Conservation (phyloP, 2,888 invertebrate genomes). For the Caenorhabditis plicata region DNA sequence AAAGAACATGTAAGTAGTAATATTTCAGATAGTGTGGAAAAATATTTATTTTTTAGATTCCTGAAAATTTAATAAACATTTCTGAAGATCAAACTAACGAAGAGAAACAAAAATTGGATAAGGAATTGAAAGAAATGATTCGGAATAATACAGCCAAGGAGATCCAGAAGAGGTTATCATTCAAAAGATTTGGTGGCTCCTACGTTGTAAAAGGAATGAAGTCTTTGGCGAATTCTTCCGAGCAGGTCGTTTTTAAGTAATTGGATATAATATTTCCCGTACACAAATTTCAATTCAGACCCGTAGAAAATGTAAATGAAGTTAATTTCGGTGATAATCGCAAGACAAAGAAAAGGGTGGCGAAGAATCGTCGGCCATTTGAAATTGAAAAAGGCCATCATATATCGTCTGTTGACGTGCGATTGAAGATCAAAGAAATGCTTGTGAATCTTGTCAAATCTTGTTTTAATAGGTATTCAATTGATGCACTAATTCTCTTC, state of each 20-base stretch:
- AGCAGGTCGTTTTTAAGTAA: conserved; percentile 59
- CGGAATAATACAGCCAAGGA: too few relatives aligned
- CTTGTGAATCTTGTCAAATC: conserved; percentile 88
- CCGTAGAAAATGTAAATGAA: conserved; percentile 34
- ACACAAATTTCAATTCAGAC: too few relatives aligned
- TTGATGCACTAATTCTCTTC: background rate
- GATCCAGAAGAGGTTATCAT: conserved; percentile 13
- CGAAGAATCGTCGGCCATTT: conserved; percentile 30
- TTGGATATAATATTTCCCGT: too few relatives aligned
- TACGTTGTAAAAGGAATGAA: conserved; percentile 89
- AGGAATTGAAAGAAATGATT: too few relatives aligned
- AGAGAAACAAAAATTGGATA: conserved; percentile 15
- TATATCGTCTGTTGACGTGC: conserved; percentile 83
- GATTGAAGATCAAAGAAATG: conserved; percentile 88
- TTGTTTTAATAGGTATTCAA: conserved; percentile 82
- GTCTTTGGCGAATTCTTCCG: conserved; percentile 82
- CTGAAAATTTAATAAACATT: background rate
- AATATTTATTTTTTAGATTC: background rate
- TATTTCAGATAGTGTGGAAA: background rate
- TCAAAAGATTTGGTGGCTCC: conserved; percentile 82
- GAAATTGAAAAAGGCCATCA: conserved; percentile 74
- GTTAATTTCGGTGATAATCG: conserved; percentile 47
- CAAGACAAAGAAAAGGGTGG: conserved; percentile 64
- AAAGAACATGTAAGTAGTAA: conserved; percentile 45
- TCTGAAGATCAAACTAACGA: conserved; percentile 27